These are phyloP conservation scores for Lates calcarifer DNA, from an alignment of 2,113 vertebrate species.

Conservation along the genomic window DNA sequence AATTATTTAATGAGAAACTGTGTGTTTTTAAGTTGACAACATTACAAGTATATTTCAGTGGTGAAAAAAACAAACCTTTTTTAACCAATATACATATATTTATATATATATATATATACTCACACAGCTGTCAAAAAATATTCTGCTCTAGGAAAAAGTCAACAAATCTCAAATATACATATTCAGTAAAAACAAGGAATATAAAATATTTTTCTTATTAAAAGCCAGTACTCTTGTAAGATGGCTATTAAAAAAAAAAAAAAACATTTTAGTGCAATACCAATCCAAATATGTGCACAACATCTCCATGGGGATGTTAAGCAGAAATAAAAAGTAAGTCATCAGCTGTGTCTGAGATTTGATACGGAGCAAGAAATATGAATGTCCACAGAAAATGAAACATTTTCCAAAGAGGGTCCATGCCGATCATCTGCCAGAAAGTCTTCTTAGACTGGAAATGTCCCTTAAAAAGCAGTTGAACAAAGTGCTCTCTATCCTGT, in stretches of 20 bases:
- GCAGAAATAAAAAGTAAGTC: background rate
- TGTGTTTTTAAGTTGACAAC: background rate
- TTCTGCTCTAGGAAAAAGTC: conserved; percentile 20
- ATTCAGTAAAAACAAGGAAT: conserved; percentile 8
- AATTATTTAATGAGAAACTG: conserved; percentile 15
- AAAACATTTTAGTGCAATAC: conserved; percentile 39
- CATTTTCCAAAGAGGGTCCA: background rate
- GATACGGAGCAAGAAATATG: background rate
- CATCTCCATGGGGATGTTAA: background rate
- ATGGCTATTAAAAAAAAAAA: conserved; percentile 6
- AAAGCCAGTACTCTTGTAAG: conserved; percentile 31
- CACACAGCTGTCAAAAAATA: conserved; percentile 47
- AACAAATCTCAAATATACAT: conserved; percentile 43
- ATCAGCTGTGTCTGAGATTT: background rate
- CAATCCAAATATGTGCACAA: background rate
- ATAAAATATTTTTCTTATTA: conserved; percentile 37
- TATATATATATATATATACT: conserved; percentile 13
- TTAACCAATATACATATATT: conserved; percentile 20
- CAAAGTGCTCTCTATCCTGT: background rate
- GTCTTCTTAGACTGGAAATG: background rate
- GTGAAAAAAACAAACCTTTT: conserved; percentile 26
- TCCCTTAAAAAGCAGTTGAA: conserved; percentile 6
- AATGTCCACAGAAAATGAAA: background rate
- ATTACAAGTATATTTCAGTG: background rate
- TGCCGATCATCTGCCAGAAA: background rate